A percentile compares a stretch with the other conserved stretches of the same genome.
These are phyloP conservation scores for Riptortus pedestris DNA, from an alignment of 1,140 invertebrate genomes.

Conservation along the genomic window DNA sequence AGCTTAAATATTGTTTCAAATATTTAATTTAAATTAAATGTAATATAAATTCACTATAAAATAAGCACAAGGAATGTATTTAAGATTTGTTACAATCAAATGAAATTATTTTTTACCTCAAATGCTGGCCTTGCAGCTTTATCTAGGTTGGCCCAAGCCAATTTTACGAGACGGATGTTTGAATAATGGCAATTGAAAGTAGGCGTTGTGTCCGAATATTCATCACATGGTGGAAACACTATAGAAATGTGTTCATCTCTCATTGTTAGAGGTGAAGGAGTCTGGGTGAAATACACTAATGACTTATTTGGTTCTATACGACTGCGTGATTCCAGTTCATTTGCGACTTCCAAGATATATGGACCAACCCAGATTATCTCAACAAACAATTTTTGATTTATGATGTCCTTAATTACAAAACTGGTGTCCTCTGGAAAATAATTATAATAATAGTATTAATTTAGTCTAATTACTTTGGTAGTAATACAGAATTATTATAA, in stretches of 20 bases:
- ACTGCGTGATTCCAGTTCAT: conserved; percentile 38
- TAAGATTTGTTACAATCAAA: too few relatives aligned
- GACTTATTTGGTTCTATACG: conserved; percentile 23
- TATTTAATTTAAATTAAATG: too few relatives aligned
- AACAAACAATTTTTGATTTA: conserved; percentile 43
- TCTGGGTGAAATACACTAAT: not conserved
- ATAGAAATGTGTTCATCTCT: conserved; percentile 31
- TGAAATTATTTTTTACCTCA: too few relatives aligned
- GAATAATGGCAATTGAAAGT: conserved; percentile 49
- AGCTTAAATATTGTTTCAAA: too few relatives aligned
- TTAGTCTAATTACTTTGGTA: too few relatives aligned
- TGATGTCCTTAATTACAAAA: conserved; percentile 43
- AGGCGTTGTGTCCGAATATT: conserved; percentile 31
- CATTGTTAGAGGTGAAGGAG: conserved; percentile 15
- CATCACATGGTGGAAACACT: conserved; percentile 46
- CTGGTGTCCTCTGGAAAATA: not conserved
- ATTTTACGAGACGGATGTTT: conserved; percentile 52
- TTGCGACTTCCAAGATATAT: conserved; percentile 41
- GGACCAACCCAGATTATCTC: conserved; percentile 54
- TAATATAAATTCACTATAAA: too few relatives aligned
- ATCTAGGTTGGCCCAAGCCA: conserved; percentile 49
- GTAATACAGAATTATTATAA: too few relatives aligned
- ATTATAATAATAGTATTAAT: not conserved
- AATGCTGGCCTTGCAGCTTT: conserved; percentile 42
- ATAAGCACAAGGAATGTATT: too few relatives aligned